Conservation (phyloP, 2,113 vertebrate genomes). For the Tor tambroides region DNA sequence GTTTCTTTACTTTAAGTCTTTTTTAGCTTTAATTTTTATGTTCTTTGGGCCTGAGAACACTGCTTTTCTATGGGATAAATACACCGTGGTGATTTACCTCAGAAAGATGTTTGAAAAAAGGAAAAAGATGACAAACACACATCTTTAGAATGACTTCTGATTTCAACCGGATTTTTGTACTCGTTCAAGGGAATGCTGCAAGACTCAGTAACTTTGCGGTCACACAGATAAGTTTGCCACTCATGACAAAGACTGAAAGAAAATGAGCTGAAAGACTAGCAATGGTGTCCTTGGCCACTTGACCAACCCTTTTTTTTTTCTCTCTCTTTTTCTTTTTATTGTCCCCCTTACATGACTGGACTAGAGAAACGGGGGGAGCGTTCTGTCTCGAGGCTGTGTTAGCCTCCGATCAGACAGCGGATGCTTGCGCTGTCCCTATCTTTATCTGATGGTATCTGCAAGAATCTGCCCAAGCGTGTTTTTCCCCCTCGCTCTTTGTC, state of each 20-base stretch:
- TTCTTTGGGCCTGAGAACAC: slow-evolving; percentile 63
- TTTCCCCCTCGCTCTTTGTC: slow-evolving; percentile 40
- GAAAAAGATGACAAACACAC: slow-evolving; percentile 33
- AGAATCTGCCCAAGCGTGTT: slow-evolving; percentile 36
- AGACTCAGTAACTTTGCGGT: slow-evolving; percentile 36
- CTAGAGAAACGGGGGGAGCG: slow-evolving; percentile 20
- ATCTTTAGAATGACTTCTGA: slow-evolving; percentile 35
- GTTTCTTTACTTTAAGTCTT: slow-evolving; percentile 58
- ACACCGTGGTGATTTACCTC: slow-evolving; percentile 58
- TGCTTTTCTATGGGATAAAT: slow-evolving; percentile 61
- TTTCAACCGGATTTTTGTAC: slow-evolving; percentile 44
- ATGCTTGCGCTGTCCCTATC: slow-evolving; percentile 27
- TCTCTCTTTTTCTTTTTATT: too few relatives aligned
- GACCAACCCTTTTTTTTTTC: slow-evolving; percentile 21
- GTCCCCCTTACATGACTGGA: slow-evolving; percentile 34
- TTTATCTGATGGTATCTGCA: slow-evolving; percentile 47
- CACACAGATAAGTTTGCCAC: slow-evolving; percentile 15
- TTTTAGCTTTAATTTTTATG: slow-evolving; percentile 60
- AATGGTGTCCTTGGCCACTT: slow-evolving; percentile 48
- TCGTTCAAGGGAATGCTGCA: slow-evolving; percentile 47
- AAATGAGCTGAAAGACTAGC: slow-evolving; percentile 61
- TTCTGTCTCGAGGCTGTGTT: slow-evolving; percentile 45
- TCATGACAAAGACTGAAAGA: slow-evolving; percentile 15
- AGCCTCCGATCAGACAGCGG: slow-evolving; percentile 39
- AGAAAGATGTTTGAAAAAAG: slow-evolving; percentile 54